Conservation (phyloP, 2,113 vertebrate species). For the Accipiter virgatus region DNA sequence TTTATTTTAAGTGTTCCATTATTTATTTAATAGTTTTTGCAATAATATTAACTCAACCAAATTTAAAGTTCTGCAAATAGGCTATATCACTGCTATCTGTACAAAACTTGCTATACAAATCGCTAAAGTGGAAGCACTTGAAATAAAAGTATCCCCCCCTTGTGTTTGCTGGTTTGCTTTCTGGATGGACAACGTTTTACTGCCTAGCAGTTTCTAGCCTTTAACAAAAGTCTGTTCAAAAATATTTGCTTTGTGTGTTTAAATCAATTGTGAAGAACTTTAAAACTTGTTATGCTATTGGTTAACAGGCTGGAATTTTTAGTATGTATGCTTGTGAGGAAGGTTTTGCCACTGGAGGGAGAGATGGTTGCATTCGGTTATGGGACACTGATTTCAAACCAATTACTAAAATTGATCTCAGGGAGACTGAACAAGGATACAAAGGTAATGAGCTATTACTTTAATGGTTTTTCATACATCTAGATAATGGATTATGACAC, state of each 20-base stretch:
- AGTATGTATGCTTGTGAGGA: conserved; percentile 96
- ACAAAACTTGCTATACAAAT: background rate
- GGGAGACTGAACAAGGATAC: conserved; percentile 95
- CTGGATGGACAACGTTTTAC: background rate
- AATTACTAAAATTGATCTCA: conserved; percentile 97
- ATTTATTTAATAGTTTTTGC: background rate
- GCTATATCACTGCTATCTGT: background rate
- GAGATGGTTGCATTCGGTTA: conserved; percentile 93
- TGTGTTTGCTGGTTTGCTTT: conserved; percentile 23
- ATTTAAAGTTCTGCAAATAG: background rate
- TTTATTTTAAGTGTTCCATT: background rate
- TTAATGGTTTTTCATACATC: background rate
- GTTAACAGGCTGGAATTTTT: conserved; percentile 92
- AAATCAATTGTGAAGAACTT: background rate
- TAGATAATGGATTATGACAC: background rate
- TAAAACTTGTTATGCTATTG: background rate
- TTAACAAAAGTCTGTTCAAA: background rate
- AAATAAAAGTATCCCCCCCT: background rate
- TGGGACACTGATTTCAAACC: conserved; percentile 97
- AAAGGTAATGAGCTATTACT: conserved; percentile 81
- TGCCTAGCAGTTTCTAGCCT: background rate
- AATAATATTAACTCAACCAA: background rate
- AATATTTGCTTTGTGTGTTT: background rate
- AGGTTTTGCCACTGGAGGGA: conserved; percentile 93
- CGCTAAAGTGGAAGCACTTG: background rate